Conservation (phyloP, 2,888 invertebrate species). For the Nomada hirtipes region DNA sequence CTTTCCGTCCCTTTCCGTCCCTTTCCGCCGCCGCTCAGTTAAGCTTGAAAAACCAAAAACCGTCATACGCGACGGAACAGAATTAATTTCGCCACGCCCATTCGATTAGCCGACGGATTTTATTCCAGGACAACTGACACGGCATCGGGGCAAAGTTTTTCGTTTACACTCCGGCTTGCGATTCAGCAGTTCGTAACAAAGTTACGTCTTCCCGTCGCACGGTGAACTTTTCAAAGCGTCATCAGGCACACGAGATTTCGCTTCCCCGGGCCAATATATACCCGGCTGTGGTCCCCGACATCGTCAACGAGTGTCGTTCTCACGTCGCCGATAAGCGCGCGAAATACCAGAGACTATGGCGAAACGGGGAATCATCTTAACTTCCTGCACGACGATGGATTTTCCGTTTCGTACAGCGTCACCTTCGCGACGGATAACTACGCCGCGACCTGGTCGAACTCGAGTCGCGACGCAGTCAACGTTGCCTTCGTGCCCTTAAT, state of each 20-base stretch:
- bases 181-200: constrained; percentile 5
- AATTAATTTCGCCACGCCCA: no score
- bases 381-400: no score
- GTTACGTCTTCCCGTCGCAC: neutral
- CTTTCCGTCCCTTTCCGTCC: neutral
- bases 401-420: no score
- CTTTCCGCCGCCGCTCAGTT: no score
- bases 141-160: neutral
- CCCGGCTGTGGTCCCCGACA: constrained; percentile 8
- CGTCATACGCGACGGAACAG: no score
- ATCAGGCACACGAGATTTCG: neutral
- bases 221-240: constrained; percentile 7
- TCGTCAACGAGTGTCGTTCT: constrained; percentile 10
- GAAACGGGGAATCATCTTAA: no score
- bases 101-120: no score
- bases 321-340: neutral
- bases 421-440: constrained; percentile 10
- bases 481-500: neutral
- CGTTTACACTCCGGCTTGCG: neutral
- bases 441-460: constrained; percentile 3
- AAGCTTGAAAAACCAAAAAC: no score
- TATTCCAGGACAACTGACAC: no score
- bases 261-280: constrained; percentile 1
- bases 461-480: neutral
- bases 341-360: neutral